Conservation (phyloP, 1,140 invertebrate species). For the Lordiphosa collinella region DNA sequence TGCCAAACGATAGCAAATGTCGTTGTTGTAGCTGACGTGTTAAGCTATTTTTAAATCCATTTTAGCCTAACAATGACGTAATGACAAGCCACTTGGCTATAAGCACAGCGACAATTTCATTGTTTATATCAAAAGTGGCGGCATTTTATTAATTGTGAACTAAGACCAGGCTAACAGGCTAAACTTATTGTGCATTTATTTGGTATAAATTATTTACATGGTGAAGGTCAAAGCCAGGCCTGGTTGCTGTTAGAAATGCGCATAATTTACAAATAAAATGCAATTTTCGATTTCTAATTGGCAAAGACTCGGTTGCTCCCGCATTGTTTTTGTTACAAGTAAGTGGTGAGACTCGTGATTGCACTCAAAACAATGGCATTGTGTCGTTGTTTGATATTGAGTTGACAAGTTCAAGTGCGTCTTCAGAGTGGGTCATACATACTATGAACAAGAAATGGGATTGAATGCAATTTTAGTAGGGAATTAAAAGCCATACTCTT, state of each 20-base stretch:
- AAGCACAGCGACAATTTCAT: conserved; percentile 43
- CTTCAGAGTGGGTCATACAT: too few relatives aligned
- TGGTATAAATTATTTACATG: conserved; percentile 10
- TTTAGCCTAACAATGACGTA: conserved; percentile 65
- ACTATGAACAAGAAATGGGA: too few relatives aligned
- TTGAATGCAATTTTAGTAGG: too few relatives aligned
- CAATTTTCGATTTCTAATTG: conserved; percentile 64
- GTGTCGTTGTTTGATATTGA: conserved; percentile 12
- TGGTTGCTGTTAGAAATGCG: conserved; percentile 63
- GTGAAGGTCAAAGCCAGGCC: conserved; percentile 21
- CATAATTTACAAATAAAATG: conserved; percentile 48
- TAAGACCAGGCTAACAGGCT: too few relatives aligned
- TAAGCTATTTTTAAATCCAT: conserved; percentile 61
- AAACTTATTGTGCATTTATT: too few relatives aligned
- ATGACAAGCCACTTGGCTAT: conserved; percentile 50
- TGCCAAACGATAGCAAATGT: conserved; percentile 9
- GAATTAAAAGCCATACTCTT: too few relatives aligned
- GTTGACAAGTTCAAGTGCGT: conserved; percentile 69
- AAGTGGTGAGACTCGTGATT: too few relatives aligned
- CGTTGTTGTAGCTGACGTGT: conserved; percentile 61
- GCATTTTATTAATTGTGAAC: conserved; percentile 2
- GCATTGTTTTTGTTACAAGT: conserved; percentile 16
- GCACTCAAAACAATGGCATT: conserved; percentile 47
- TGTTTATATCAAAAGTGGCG: conserved; percentile 63
- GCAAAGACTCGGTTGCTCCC: conserved; percentile 19